phyloP scores from a whole-genome alignment of 1,140 invertebrate genomes.

The Phortica variegata region DNA sequence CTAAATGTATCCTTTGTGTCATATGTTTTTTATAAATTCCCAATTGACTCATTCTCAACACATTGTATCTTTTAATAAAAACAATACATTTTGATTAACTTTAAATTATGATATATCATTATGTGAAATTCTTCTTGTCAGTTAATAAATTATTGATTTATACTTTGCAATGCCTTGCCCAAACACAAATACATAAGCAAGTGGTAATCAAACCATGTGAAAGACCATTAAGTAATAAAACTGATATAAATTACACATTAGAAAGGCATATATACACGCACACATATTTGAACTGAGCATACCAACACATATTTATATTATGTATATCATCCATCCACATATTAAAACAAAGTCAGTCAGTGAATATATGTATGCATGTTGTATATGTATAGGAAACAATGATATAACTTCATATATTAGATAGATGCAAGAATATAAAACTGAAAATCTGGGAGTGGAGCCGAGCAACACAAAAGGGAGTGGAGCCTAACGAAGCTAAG shows the following conservation, averaged over 20 bases:
- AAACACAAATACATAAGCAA: no score
- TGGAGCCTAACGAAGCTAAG: conserved; percentile 25
- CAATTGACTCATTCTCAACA: no score
- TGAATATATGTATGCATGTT: conserved; percentile 1
- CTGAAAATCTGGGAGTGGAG: conserved; percentile 7
- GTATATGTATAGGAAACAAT: conserved; percentile 19
- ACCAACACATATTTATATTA: background rate
- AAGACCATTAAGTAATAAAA: conserved; percentile 37
- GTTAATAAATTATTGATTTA: background rate
- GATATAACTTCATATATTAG: conserved; percentile 50
- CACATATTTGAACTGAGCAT: no score
- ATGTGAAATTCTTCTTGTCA: no score
- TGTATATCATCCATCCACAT: background rate
- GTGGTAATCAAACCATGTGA: no score
- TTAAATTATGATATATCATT: no score
- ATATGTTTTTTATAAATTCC: no score
- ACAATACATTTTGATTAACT: no score
- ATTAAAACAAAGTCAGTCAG: background rate
- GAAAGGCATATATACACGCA: conserved; percentile 15
- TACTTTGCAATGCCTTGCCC: background rate
- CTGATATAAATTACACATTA: conserved; percentile 49
- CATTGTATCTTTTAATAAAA: no score
- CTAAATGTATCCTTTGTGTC: no score
- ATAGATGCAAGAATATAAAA: conserved; percentile 29
- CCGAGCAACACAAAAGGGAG: conserved; percentile 31